Evolutionary conservation across 92 coral and sea anemone species (phyloP), one percentile per base, ranked within the genome.

Genomic region (Siderastrea siderea): DNA sequence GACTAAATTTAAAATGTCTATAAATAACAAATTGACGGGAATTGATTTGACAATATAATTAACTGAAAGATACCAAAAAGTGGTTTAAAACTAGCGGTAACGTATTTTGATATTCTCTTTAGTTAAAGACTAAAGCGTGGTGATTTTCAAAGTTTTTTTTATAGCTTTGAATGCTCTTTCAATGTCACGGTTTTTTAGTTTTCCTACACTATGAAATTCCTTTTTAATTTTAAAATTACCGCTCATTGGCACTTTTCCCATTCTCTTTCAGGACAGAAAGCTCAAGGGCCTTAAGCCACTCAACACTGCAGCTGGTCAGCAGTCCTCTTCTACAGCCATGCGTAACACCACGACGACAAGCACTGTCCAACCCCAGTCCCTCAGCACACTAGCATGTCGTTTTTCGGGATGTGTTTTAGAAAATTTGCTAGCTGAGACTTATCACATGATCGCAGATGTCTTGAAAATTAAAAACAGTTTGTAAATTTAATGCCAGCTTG

Each of bases 381-480:
- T 66, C 60, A 13, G 17, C n/a, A 4, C 61, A 63, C 48, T 79
- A 3, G 84, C 74, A 16, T 79, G 71, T 11, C 74, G 48, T 79
- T n/a, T 79, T n/a, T 57, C 66, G 15, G 19, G 19, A 49, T 79
- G 84, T 48, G 84, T 64, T 48, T 49, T 79, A 5, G 12, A 26
- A 1, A 68, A 63, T 73, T 5, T 79, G 44, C 44, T 60, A 7
- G 16, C 5, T 3, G 58, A 15, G 19, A 48, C 73, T 5, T 60
- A 79, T 50, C 26, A 62, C 47, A 79, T 79, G 74, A 4, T 79
- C 19, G 6, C 46, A 66, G 71, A 79, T 52, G 63, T 79, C n/a
- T 2, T 5, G 7, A 64, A 49, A 49, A 57, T 45, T 10, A 57
- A 38, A 59, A 13, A 54, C 45, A 15, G 51, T 45, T 58, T 47